Evolutionary conservation across 2,113 vertebrate species (phyloP).

Genomic region (Euleptes europaea): DNA sequence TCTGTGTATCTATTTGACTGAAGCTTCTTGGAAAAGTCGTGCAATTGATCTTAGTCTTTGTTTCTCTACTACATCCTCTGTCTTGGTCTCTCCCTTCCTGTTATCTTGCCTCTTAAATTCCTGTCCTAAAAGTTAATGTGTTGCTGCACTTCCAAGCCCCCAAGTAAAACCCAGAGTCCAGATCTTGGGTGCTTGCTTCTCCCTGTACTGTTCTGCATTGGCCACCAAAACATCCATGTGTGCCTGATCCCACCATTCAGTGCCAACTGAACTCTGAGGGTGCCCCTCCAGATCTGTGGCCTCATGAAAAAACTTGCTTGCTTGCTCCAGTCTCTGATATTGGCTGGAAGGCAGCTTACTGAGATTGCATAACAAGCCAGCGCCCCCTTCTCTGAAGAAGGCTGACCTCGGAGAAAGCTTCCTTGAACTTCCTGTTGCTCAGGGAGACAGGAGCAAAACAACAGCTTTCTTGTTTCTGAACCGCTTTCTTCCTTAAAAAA

Average conservation of each 20-base stretch:
- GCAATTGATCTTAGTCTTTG: background rate
- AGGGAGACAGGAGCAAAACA: constrained; percentile 1
- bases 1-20: background rate
- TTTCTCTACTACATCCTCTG: background rate
- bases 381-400: background rate
- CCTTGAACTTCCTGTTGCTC: background rate
- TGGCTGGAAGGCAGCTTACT: background rate
- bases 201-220: background rate
- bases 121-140: background rate
- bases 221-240: background rate
- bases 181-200: background rate
- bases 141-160: background rate
- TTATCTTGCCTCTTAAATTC: background rate
- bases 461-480: background rate
- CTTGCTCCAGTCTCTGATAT: background rate
- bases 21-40: background rate
- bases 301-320: background rate
- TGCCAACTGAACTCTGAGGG: background rate
- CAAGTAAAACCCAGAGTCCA: background rate
- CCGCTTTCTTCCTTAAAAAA: background rate
- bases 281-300: background rate
- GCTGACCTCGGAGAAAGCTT: background rate
- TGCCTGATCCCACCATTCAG: background rate
- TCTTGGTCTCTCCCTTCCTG: background rate
- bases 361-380: background rate